phyloP scores from a whole-genome alignment of 1,140 invertebrate species.

The Papilio machaon region DNA sequence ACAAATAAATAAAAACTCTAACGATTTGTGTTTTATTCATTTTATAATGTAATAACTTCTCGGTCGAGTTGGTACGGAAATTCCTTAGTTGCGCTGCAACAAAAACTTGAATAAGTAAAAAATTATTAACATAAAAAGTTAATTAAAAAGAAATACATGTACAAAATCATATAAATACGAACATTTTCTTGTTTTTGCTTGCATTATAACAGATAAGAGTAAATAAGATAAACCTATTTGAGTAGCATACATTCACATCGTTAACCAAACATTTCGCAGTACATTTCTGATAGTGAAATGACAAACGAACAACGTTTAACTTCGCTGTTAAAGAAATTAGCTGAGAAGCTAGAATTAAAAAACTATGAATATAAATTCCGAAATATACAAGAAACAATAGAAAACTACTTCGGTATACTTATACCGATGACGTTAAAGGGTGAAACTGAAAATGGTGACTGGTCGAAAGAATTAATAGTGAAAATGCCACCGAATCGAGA shows the following conservation, averaged over 20 bases:
- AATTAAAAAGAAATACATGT: no score
- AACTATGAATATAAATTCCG: background rate
- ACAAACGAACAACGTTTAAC: background rate
- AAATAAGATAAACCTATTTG: background rate
- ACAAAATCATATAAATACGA: background rate
- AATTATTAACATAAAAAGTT: background rate
- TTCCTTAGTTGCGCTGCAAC: background rate
- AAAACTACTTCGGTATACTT: slow-evolving; percentile 30
- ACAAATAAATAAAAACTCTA: background rate
- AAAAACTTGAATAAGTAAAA: background rate
- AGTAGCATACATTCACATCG: background rate
- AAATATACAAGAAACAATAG: slow-evolving; percentile 19
- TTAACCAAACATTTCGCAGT: background rate
- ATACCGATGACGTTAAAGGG: slow-evolving; percentile 1
- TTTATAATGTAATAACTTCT: background rate
- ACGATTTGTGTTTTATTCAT: background rate
- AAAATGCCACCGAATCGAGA: slow-evolving; percentile 27
- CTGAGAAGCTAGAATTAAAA: slow-evolving; percentile 1
- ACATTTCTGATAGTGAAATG: slow-evolving; percentile 1
- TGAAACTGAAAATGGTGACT: background rate
- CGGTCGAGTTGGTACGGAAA: background rate
- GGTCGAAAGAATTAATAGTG: background rate
- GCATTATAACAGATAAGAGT: background rate
- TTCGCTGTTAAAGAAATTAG: background rate
- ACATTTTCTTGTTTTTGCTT: background rate